Base-by-base conservation (phyloP, 2,797 vertebrate species). In the Gastrophryne carolinensis region DNA sequence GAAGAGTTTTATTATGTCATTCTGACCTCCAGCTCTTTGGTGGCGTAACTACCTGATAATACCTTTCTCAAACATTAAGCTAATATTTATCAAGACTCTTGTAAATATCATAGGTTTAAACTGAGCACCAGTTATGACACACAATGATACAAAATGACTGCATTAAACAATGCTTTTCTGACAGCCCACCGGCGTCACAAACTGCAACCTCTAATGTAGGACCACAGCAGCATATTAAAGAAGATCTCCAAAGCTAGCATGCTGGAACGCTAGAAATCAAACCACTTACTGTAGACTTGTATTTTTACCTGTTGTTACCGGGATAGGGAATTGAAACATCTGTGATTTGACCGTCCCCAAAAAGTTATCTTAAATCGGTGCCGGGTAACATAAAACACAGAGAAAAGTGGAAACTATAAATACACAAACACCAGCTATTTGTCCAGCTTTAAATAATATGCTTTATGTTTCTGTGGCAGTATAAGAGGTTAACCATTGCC, bases 11-110 rank as follows among this genome's bases (percentile, higher is more conserved):
- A 11, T 17, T 24, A 34, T 64, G 58, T 54, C 49, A 34, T 32
- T 12, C 32, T 63, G 58, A 53, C 60, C 57, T 35, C 8, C 21
- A 39, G 13, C n/a, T 53, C 6, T 39, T 39, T 19, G 58, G 34
- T 26, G 19, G 32, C 29, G 15, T 21, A 72, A 52, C 27, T 53
- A 21, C 17, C 32, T 32, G 27, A 13, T 54, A 63, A 29, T 21
- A 30, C 21, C 3, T 57, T 47, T 67, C 39, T 41, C 39, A 47
- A 67, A 58, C 21, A 27, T 17, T 49, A 75, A 60, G 37, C 63
- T 75, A 75, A 58, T 60, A 50, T 75, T 67, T 67, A 35, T 34
- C 15, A 15, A 73, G 30, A 12, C 15, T 60, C 53, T 29, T 75
- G 63, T 65, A 67, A 67, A 75, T 73, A 56, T 64, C 23, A 30